Conservation (phyloP, 2,888 invertebrate species). For the Microdon myrmicae region DNA sequence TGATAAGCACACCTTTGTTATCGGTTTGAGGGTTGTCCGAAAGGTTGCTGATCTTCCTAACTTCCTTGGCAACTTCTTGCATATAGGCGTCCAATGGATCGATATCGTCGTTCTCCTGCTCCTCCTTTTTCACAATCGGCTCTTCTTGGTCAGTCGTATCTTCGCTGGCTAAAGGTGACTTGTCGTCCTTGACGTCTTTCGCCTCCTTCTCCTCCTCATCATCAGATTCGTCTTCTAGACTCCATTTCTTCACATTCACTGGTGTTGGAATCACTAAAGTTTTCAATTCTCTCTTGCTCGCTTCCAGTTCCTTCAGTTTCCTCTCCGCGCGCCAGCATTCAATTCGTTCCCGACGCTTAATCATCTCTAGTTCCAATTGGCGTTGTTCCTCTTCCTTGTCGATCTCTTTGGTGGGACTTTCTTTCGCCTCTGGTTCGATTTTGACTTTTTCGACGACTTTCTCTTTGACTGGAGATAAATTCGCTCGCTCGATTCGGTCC, state of each 20-base stretch:
- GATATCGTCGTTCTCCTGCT: constrained; percentile 78
- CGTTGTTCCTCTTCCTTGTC: constrained; percentile 89
- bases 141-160: constrained; percentile 59
- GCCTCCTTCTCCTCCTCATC: constrained; percentile 76
- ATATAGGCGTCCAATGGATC: constrained; percentile 98
- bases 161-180: constrained; percentile 8
- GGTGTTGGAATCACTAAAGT: constrained; percentile 70
- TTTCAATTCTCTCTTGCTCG: constrained; percentile 81
- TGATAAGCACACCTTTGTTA: constrained; percentile 76
- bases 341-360: constrained; percentile 92
- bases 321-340: constrained; percentile 96
- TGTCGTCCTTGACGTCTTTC: constrained; percentile 59
- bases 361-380: constrained; percentile 93
- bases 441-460: constrained; percentile 57
- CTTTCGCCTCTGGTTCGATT: constrained; percentile 54
- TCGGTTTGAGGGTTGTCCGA: constrained; percentile 68
- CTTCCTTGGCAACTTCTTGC: constrained; percentile 79
- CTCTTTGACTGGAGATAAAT: constrained; percentile 53
- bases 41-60: constrained; percentile 65
- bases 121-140: constrained; percentile 66
- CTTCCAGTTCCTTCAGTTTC: constrained; percentile 86
- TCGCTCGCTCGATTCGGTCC: constrained; percentile 43
- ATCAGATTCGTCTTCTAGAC: constrained; percentile 94
- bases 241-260: constrained; percentile 83
- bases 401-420: constrained; percentile 68